A percentile compares a stretch with the other conserved stretches of the same genome.
phyloP scores from a whole-genome alignment of 2,113 vertebrate genomes.

The Promerops cafer region DNA sequence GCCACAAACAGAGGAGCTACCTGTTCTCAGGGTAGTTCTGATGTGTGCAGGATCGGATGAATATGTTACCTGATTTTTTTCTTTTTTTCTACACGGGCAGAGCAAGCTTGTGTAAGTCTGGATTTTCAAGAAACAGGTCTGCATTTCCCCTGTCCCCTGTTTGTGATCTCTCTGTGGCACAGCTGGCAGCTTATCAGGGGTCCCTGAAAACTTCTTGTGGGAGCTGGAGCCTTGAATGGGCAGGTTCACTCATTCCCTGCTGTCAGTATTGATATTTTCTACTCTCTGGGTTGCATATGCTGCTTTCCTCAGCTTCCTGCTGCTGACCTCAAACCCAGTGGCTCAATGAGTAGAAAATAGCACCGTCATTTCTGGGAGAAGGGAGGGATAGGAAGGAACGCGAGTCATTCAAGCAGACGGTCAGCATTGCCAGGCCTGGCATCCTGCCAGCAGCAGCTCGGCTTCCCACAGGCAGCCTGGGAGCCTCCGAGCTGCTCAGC shows the following conservation, averaged over 20 bases:
- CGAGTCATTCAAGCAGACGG: background rate
- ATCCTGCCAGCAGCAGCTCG: background rate
- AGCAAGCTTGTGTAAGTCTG: background rate
- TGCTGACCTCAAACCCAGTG: background rate
- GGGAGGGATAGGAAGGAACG: background rate
- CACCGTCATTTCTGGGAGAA: background rate
- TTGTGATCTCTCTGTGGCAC: background rate
- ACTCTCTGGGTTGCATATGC: background rate
- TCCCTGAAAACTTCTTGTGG: background rate
- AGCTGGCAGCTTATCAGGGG: background rate
- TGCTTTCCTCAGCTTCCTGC: conserved; percentile 6
- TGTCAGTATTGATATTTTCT: background rate
- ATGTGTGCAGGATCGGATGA: background rate
- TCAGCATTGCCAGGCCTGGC: background rate
- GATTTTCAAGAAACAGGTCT: background rate
- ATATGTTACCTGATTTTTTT: background rate
- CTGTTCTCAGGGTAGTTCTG: background rate
- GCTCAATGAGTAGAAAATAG: conserved; percentile 5
- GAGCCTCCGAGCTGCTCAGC: accelerated
- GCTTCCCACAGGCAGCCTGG: background rate
- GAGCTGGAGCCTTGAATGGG: background rate
- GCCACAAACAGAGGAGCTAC: background rate
- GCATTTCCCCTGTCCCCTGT: background rate
- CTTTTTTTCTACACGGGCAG: background rate
- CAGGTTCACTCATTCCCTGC: background rate